Percentiles rank a stretch among this genome's conserved stretches.
Evolutionary conservation across 2,113 vertebrate species (phyloP).

Genomic region (Phainopepla nitens): DNA sequence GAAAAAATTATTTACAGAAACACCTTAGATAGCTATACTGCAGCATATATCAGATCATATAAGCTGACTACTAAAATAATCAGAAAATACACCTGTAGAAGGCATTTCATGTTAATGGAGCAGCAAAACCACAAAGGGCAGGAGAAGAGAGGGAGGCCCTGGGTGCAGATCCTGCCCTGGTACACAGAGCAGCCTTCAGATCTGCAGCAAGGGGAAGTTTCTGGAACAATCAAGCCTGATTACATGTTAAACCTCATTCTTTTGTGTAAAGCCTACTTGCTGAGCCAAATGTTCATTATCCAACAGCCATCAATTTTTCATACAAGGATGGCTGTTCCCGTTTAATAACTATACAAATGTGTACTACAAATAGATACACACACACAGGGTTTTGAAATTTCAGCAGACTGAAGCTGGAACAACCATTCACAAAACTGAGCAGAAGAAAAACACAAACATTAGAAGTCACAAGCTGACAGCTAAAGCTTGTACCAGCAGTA

Average conservation of each 20-base stretch:
- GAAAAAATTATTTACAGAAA: neutral
- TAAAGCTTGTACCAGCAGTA: neutral
- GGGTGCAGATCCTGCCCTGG: neutral
- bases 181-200: neutral
- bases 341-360: neutral
- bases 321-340: neutral
- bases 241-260: conserved; percentile 6
- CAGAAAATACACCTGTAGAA: neutral
- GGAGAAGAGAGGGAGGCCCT: neutral
- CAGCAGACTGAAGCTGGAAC: neutral
- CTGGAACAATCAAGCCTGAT: conserved; percentile 21
- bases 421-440: neutral
- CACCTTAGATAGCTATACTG: neutral
- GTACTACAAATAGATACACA: neutral
- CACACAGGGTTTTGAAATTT: neutral
- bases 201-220: neutral
- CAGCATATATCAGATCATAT: neutral
- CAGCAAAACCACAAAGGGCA: neutral
- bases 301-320: conserved; percentile 13
- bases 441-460: neutral
- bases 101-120: neutral
- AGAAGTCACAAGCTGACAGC: neutral
- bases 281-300: conserved; percentile 17
- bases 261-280: neutral
- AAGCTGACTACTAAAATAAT: neutral